These are phyloP conservation scores for Tanytarsus gracilentus DNA, from an alignment of 2,888 invertebrate species.

Conservation along the genomic window DNA sequence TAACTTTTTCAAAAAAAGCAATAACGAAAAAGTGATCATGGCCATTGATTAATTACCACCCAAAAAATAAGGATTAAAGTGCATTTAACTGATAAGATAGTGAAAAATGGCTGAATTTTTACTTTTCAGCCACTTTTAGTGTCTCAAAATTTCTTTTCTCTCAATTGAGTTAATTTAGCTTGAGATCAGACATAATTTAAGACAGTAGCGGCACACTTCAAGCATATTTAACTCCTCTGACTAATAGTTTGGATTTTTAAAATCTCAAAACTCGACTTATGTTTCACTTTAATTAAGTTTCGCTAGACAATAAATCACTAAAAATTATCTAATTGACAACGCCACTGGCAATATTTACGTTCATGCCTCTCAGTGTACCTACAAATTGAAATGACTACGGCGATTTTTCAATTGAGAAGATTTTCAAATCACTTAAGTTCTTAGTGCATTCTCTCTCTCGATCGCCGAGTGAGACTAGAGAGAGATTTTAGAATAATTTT, in stretches of 20 bases:
- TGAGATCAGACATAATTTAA: background rate
- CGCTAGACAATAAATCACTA: too few species aligned
- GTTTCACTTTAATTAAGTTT: too few species aligned
- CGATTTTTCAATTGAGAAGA: conserved; percentile 25
- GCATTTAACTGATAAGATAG: too few species aligned
- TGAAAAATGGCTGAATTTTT: too few species aligned
- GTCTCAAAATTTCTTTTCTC: background rate
- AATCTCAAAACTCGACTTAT: too few species aligned
- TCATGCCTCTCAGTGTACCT: background rate
- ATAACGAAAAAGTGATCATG: too few species aligned
- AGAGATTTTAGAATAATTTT: background rate
- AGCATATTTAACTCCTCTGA: background rate
- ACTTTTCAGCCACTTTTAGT: background rate
- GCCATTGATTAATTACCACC: too few species aligned
- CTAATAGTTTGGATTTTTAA: too few species aligned
- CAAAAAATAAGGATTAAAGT: too few species aligned
- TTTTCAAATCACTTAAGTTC: conserved; percentile 8
- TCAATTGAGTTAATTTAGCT: conserved; percentile 5
- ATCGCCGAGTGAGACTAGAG: background rate
- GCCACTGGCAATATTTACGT: background rate
- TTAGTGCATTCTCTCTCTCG: background rate
- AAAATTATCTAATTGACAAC: too few species aligned
- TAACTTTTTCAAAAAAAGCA: too few species aligned
- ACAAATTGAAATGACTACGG: background rate
- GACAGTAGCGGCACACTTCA: conserved; percentile 4